Evolutionary conservation across 2,797 vertebrate genomes (phyloP), one percentile per base, ranked within the genome.

Genomic region (Bradypodion ventrale): DNA sequence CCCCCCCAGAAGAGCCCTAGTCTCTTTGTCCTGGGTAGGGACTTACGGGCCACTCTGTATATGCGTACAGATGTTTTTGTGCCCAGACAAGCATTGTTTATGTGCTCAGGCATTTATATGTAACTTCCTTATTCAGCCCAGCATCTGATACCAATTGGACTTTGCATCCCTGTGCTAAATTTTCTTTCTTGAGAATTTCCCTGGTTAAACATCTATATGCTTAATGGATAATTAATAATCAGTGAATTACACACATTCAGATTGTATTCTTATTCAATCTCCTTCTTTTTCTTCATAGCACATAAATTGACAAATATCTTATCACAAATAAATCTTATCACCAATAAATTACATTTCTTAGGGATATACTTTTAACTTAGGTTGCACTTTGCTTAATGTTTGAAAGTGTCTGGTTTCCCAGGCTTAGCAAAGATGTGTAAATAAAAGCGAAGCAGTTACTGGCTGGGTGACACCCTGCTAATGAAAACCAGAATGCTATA

Each of bases 371-470:
- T 84, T 83, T 37, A 23, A 83, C 85, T 88, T 60, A 4, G 78
- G 85, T 89, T 91, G 60, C 89, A 88, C 87, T 86, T 87, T 81
- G 86, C 16, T 19, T 0, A 0, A 87, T 89, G 91, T 93, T 90
- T 85, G 83, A 90, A 85, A 83, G 85, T 86, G 91, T 83, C 90
- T 90, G 13, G 0, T 92, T 93, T 93, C 89, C 91, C 89, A 93
- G 88, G 0, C 25, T 83, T 60, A 90, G 81, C 74, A 83, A 94
- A 92, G 90, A 77, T 91, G 86, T 90, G 91, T 92, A 94, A 93
- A 92, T 86, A 90, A 94, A 90, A 91, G 89, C 83, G 82, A 86
- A 88, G 75, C 72, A 80, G 87, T 78, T 81, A 37, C 80, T 66
- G 77, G 79, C 19, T 87, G 75, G 68, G 83, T 83, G 81, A 87